phyloP scores from a whole-genome alignment of 1,140 invertebrate species.

The Sminthurides bifidus region DNA sequence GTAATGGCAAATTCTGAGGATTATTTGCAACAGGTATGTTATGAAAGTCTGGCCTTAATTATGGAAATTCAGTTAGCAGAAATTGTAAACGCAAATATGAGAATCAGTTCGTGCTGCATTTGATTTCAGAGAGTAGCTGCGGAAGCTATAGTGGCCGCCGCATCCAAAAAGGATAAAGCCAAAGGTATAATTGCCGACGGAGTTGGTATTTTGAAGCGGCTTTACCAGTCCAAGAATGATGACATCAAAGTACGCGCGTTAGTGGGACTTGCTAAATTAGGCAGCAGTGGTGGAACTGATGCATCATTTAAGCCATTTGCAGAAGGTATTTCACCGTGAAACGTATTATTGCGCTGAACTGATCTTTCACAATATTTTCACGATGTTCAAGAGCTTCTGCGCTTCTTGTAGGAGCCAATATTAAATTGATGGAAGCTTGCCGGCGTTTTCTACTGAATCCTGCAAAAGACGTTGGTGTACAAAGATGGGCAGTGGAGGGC shows the following conservation, averaged over 20 bases:
- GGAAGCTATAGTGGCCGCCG: conserved; percentile 90
- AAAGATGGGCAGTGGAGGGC: conserved; percentile 94
- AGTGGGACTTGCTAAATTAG: conserved; percentile 92
- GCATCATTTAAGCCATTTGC: conserved; percentile 84
- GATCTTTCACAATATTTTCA: not conserved
- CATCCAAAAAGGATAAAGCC: conserved; percentile 95
- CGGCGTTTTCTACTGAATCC: conserved; percentile 73
- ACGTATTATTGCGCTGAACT: not conserved
- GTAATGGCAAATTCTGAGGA: conserved; percentile 82
- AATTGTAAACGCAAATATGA: not conserved
- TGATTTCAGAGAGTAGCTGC: conserved; percentile 66
- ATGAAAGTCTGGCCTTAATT: too few species aligned
- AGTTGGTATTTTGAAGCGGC: conserved; percentile 81
- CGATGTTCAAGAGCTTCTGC: not conserved
- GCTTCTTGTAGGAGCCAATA: conserved; percentile 46
- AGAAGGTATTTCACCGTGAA: conserved; percentile 50
- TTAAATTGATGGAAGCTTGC: conserved; percentile 89
- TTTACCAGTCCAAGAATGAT: conserved; percentile 86
- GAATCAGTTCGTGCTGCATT: not conserved
- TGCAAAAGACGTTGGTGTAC: conserved; percentile 73
- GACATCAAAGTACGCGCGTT: conserved; percentile 75
- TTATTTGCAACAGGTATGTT: conserved; percentile 59
- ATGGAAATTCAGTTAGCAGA: too few species aligned
- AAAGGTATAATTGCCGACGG: conserved; percentile 80
- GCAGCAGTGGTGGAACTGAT: conserved; percentile 91